Evolutionary conservation across 2,888 invertebrate genomes (phyloP).

Genomic region (Masnerella sp.): DNA sequence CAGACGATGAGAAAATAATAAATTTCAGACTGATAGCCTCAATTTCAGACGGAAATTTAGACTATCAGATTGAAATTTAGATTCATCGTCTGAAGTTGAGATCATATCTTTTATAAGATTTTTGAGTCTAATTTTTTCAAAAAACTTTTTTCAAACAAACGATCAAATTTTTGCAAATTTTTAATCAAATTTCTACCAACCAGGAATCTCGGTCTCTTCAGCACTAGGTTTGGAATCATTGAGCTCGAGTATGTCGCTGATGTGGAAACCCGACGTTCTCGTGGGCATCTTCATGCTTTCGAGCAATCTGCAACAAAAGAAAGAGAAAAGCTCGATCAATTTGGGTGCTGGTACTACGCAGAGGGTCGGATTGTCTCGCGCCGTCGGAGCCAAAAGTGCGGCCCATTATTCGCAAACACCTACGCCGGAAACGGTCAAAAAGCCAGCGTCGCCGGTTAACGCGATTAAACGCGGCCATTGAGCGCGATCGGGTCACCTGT

Average conservation of each 20-base stretch:
- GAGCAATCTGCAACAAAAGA: slow-evolving; percentile 82
- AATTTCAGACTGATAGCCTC: too few species aligned
- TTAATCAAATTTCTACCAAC: slow-evolving; percentile 64
- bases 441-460: slow-evolving; percentile 64
- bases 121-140: too few species aligned
- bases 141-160: too few species aligned
- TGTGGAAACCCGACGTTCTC: slow-evolving; percentile 91
- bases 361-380: slow-evolving; percentile 11
- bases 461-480: slow-evolving; percentile 62
- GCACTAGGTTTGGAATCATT: slow-evolving; percentile 81
- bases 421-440: slow-evolving; percentile 63
- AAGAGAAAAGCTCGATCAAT: background rate
- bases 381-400: too few species aligned
- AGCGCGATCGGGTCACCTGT: slow-evolving; percentile 52
- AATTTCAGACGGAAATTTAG: too few species aligned
- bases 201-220: slow-evolving; percentile 72
- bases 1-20: too few species aligned
- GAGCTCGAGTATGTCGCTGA: slow-evolving; percentile 94
- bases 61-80: too few species aligned
- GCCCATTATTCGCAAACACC: slow-evolving; percentile 32
- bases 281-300: slow-evolving; percentile 91
- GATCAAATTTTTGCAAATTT: too few species aligned
- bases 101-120: too few species aligned
- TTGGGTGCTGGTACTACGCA: slow-evolving; percentile 21
- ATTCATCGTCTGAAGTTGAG: too few species aligned